Conservation (phyloP, 2,888 invertebrate genomes). For the Cheilosia vernalis region DNA sequence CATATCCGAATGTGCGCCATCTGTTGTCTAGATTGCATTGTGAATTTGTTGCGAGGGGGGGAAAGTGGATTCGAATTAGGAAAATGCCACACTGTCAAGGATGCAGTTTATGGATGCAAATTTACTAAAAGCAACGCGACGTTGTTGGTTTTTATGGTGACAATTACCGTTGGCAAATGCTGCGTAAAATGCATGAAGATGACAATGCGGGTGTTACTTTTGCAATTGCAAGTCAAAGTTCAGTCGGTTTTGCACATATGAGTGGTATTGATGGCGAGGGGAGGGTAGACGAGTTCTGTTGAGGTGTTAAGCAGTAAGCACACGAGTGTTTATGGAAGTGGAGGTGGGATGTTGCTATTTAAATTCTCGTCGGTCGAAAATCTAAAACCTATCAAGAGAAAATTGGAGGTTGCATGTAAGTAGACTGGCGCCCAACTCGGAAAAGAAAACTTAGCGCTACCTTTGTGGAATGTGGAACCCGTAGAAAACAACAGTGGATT, state of each 20-base stretch:
- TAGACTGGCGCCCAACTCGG: too few relatives aligned
- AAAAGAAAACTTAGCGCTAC: too few relatives aligned
- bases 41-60: conserved; percentile 41
- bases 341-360: not conserved
- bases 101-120: conserved; percentile 71
- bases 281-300: not conserved
- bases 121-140: conserved; percentile 14
- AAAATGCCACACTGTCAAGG: conserved; percentile 59
- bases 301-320: not conserved
- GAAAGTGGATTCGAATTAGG: conserved; percentile 51
- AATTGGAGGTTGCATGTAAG: too few relatives aligned
- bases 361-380: not conserved
- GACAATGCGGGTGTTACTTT: conserved; percentile 33
- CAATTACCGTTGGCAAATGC: conserved; percentile 59
- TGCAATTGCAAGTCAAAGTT: conserved; percentile 30
- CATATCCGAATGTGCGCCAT: conserved; percentile 48
- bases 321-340: not conserved
- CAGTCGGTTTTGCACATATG: not conserved
- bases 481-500: too few relatives aligned
- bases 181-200: conserved; percentile 45
- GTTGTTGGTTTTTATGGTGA: conserved; percentile 60
- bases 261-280: not conserved
- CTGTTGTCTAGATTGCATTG: conserved; percentile 71
- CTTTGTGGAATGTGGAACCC: too few relatives aligned
- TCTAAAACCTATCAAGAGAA: too few relatives aligned